These are phyloP conservation scores for Macrosiphum euphorbiae DNA, from an alignment of 2,888 invertebrate species.

Conservation along the genomic window DNA sequence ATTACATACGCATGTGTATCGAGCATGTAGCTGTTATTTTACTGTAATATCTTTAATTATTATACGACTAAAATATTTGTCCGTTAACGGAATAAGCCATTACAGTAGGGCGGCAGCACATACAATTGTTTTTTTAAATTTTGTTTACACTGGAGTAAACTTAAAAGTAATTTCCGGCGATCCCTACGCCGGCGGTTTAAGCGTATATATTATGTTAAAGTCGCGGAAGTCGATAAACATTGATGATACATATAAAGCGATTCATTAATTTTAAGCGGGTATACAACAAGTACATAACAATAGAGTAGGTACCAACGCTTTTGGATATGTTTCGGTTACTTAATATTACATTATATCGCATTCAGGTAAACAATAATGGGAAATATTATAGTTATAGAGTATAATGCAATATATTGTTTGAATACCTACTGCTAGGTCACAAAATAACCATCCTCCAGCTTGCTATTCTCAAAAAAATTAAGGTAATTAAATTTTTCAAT, in stretches of 20 bases:
- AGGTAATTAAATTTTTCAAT: not conserved
- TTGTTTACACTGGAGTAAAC: constrained; percentile 43
- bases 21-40: not conserved
- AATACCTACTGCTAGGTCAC: not conserved
- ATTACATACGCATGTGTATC: not conserved
- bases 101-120: not conserved
- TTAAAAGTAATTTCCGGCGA: constrained; percentile 54
- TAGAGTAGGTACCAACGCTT: not conserved
- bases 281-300: not conserved
- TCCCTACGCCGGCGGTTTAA: too few species aligned
- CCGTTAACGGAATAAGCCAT: not conserved
- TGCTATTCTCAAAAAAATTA: not conserved
- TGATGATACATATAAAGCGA: constrained; percentile 30
- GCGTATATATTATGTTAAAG: not conserved
- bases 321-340: not conserved
- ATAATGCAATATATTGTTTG: not conserved
- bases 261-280: not conserved
- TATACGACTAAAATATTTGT: not conserved
- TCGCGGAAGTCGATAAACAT: constrained; percentile 36
- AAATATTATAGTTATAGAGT: not conserved
- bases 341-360: not conserved
- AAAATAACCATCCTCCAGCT: not conserved
- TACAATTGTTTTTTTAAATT: constrained; percentile 30
- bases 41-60: not conserved
- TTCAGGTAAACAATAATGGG: not conserved